Percentiles rank a stretch among this genome's conserved stretches.
Conservation (phyloP, 2,113 vertebrate genomes). For the Pseudorasbora parva region DNA sequence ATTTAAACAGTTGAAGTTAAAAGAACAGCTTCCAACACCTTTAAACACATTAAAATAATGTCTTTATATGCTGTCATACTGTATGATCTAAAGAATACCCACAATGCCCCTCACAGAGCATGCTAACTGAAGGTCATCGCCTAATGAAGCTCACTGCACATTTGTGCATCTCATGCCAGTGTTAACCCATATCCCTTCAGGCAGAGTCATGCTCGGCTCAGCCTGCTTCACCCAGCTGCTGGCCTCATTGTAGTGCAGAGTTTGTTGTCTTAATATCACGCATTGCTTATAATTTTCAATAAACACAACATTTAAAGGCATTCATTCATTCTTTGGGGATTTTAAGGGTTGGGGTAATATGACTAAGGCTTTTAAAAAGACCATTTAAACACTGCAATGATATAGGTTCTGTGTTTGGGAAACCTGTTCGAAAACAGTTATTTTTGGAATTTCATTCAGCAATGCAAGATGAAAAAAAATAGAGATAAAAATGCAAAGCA, state of each 20-base stretch:
- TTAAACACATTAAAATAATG: slow-evolving; percentile 1
- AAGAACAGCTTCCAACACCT: not conserved
- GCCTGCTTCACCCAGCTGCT: not conserved
- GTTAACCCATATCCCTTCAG: slow-evolving; percentile 30
- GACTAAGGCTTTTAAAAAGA: no score
- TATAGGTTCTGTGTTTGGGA: not conserved
- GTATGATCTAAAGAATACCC: slow-evolving; percentile 3
- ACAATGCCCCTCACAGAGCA: slow-evolving; percentile 10
- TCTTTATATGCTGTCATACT: not conserved
- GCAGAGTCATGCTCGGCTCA: slow-evolving; percentile 11
- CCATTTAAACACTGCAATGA: not conserved
- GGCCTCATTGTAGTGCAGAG: not conserved
- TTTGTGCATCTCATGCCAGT: slow-evolving; percentile 5
- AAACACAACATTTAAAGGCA: not conserved
- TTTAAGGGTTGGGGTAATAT: no score
- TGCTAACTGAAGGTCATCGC: slow-evolving; percentile 27
- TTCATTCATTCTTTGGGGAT: not conserved
- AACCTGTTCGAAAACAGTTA: slow-evolving; percentile 2
- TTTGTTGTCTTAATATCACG: not conserved
- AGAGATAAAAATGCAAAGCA: not conserved
- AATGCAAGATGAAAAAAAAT: not conserved
- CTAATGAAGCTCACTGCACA: slow-evolving; percentile 25
- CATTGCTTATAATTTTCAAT: not conserved
- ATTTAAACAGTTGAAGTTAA: not conserved
- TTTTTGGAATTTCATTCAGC: not conserved